Percentiles rank a stretch among this genome's conserved stretches.
Conservation (phyloP, 2,113 vertebrate genomes). For the Engystomops pustulosus region DNA sequence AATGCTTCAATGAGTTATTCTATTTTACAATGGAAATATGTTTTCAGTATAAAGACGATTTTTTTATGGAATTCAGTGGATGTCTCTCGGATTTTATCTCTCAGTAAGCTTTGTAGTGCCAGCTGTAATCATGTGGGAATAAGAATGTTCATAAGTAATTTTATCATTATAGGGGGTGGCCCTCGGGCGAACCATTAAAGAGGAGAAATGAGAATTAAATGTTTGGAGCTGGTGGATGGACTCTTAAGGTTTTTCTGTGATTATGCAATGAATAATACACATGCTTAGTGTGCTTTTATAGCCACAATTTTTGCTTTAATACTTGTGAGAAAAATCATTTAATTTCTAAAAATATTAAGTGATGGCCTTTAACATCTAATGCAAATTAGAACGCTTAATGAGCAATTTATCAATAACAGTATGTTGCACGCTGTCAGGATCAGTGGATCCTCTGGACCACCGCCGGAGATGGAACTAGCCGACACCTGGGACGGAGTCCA, state of each 20-base stretch:
- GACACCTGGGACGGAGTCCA: no score
- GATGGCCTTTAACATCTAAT: not conserved
- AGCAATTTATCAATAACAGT: not conserved
- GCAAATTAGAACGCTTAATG: not conserved
- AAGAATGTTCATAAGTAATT: conserved; percentile 32
- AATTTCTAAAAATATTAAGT: not conserved
- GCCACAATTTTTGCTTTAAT: not conserved
- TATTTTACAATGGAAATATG: not conserved
- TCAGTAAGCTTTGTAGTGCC: not conserved
- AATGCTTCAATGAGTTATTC: not conserved
- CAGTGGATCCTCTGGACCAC: no score
- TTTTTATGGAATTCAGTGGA: conserved; percentile 22
- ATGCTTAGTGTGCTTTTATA: not conserved
- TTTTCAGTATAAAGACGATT: conserved; percentile 22
- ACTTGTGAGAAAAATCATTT: not conserved
- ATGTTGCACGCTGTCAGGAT: not conserved
- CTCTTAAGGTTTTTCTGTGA: conserved; percentile 2
- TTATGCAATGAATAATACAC: conserved; percentile 11
- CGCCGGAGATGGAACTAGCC: no score
- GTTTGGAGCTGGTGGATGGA: not conserved
- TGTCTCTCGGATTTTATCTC: not conserved
- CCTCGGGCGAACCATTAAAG: conserved; percentile 27
- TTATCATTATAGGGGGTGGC: conserved; percentile 38
- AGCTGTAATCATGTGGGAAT: not conserved
- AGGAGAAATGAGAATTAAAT: conserved; percentile 21